Evolutionary conservation across 1,140 invertebrate species (phyloP), one percentile per base, ranked within the genome.

Genomic region (Dinothrombium tinctorium): DNA sequence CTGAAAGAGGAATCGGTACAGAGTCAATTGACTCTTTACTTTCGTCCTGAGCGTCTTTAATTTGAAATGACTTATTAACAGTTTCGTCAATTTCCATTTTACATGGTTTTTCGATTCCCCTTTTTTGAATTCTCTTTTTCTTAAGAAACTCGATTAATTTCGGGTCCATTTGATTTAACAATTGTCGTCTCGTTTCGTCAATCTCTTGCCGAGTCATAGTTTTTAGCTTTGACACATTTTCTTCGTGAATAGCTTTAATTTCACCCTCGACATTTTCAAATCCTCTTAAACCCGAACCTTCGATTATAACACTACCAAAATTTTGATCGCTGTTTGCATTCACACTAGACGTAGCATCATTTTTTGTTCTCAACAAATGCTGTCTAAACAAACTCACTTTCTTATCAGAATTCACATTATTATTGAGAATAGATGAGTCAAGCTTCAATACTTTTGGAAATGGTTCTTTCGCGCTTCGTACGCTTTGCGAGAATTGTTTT

Each of bases 171-270:
- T 32, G 21, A 20, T 24, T 29, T n/a, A 44, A 1, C 11, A 39
- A 12, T 31, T 48, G 36, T 11, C 25, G 14, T 33, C 42, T 19
- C 22, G 33, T 31, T 21, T 39, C 25, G 23, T 29, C 17, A 21
- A 48, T 47, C 9, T 48, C 46, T 4, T 48, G 36, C 21, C 9
- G 2, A n/a, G 14, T 39, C 47, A 48, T 47, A 17, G 29, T 28
- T 1, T 38, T 24, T 7, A 48, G 5, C 5, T 29, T 12, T 40
- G 20, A 8, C 7, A 40, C 17, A 33, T 48, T 48, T 43, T 48
- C 25, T 38, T 33, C 9, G 12, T 37, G 25, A 31, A 47, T 47
- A 1, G 29, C 17, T 9, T 19, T 24, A 8, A 38, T 46, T 15
- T 47, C 47, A 29, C 38, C n/a, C n/a, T n/a, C n/a, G n/a, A n/a